Evolutionary conservation across 2,113 vertebrate genomes (phyloP).

Genomic region (Siphamia tubifer): DNA sequence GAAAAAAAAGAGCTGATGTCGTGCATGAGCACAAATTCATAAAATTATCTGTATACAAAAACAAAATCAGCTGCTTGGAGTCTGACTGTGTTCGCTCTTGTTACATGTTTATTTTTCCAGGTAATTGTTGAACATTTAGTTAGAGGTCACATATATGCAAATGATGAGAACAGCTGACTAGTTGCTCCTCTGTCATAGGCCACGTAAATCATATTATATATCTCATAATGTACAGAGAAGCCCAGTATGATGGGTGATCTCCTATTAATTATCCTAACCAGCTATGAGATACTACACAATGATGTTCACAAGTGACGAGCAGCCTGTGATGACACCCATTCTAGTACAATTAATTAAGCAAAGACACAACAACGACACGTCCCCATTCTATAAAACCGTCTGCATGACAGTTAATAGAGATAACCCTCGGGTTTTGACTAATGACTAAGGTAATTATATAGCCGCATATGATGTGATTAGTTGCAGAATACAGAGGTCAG

Average conservation of each 20-base stretch:
- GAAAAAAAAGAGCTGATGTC: too few species aligned
- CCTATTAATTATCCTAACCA: not conserved
- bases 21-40: not conserved
- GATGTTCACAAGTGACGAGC: not conserved
- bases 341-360: conserved; percentile 33
- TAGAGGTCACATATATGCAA: not conserved
- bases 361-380: conserved; percentile 1
- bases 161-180: not conserved
- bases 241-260: not conserved
- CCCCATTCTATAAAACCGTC: not conserved
- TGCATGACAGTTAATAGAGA: conserved; percentile 35
- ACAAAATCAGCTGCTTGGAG: not conserved
- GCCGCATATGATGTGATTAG: conserved; percentile 50
- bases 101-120: not conserved
- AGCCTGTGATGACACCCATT: not conserved
- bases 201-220: not conserved
- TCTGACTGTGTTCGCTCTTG: not conserved
- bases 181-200: not conserved
- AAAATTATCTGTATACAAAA: not conserved
- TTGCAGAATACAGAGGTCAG: conserved; percentile 32
- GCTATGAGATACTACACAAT: not conserved
- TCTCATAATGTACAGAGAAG: not conserved
- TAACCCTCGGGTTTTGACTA: conserved; percentile 45
- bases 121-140: not conserved
- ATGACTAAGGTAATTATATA: conserved; percentile 46